A percentile compares a stretch with the other conserved stretches of the same genome.
phyloP scores from a whole-genome alignment of 2,113 vertebrate species.

The Catharus bicknelli region DNA sequence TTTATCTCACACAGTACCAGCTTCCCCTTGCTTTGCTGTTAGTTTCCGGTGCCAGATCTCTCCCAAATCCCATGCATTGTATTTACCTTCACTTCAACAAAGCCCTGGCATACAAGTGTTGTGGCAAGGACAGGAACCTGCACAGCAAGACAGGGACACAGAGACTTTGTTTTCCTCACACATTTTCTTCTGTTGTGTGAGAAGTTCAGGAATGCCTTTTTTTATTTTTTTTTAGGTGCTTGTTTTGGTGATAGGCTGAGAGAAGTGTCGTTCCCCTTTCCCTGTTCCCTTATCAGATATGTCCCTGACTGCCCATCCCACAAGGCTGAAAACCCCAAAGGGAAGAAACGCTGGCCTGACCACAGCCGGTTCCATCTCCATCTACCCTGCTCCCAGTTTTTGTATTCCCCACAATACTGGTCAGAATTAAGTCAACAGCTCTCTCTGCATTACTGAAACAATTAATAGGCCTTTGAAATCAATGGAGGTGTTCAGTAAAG shows the following conservation, averaged over 20 bases:
- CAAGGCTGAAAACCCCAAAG: rapidly evolving
- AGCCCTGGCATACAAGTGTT: background rate
- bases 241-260: background rate
- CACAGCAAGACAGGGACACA: rapidly evolving
- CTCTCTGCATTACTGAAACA: background rate
- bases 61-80: background rate
- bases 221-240: background rate
- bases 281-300: background rate
- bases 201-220: background rate
- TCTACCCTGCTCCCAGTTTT: background rate
- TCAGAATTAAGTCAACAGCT: background rate
- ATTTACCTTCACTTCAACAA: background rate
- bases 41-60: background rate
- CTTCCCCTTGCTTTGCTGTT: background rate
- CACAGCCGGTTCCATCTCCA: rapidly evolving
- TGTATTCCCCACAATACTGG: background rate
- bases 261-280: background rate
- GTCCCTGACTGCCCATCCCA: background rate
- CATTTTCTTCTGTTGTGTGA: rapidly evolving
- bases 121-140: background rate
- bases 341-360: background rate
- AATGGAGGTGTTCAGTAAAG: background rate
- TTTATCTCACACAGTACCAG: background rate
- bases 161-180: background rate
- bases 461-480: background rate